Evolutionary conservation across 2,888 invertebrate genomes (phyloP).

Genomic region (Phaedon cochleariae): DNA sequence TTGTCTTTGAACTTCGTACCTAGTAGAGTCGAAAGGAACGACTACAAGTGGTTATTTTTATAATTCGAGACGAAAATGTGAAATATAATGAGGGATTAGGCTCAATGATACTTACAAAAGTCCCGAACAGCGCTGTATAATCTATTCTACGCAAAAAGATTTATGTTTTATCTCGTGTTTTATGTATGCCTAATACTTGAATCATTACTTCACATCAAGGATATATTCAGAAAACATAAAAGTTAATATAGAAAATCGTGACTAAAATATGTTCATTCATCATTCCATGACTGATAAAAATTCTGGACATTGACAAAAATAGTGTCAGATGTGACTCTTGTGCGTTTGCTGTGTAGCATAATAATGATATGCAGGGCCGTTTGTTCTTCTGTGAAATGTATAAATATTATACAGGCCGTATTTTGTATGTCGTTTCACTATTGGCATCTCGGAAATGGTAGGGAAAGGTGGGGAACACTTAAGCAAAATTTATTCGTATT

Average conservation of each 20-base stretch:
- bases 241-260: constrained; percentile 47
- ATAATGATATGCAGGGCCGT: constrained; percentile 40
- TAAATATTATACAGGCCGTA: no score
- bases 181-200: constrained; percentile 42
- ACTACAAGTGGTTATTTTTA: no score
- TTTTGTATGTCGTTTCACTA: no score
- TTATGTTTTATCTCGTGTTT: constrained; percentile 36
- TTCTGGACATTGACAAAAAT: constrained; percentile 22
- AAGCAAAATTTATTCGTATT: no score
- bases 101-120: neutral
- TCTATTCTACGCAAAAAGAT: constrained; percentile 22
- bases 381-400: no score
- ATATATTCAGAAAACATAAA: constrained; percentile 48
- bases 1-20: no score
- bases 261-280: constrained; percentile 53
- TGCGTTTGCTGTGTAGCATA: constrained; percentile 43
- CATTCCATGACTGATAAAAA: constrained; percentile 41
- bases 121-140: neutral
- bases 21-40: no score
- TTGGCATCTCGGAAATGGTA: no score
- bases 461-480: no score
- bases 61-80: no score
- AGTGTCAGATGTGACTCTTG: constrained; percentile 39
- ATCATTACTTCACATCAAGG: constrained; percentile 33
- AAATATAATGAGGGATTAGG: neutral